Conservation (phyloP, 1,140 invertebrate species). For the Mamestra configurata region DNA sequence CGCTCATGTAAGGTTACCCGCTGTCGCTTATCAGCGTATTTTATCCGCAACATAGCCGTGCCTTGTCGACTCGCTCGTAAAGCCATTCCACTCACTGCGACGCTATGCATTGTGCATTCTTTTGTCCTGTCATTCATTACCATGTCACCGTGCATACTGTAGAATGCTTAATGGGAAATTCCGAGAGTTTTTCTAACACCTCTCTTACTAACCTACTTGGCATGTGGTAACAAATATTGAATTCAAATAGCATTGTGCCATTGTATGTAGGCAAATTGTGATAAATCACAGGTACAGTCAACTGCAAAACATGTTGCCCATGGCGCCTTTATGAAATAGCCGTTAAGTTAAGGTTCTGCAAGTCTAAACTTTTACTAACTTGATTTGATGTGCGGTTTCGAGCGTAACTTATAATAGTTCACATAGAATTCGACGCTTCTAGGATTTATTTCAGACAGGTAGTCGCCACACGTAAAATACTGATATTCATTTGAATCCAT, state of each 20-base stretch:
- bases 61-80: conserved; percentile 26
- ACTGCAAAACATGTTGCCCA: no score
- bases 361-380: no score
- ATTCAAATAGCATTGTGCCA: neutral
- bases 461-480: no score
- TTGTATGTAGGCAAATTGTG: neutral
- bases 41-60: neutral
- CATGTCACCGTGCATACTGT: conserved; percentile 21
- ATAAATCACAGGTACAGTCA: neutral
- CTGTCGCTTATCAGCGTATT: conserved; percentile 1
- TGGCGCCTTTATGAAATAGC: no score
- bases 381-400: no score
- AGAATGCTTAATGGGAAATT: conserved; percentile 29
- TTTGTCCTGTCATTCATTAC: conserved; percentile 44
- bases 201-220: neutral
- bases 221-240: neutral
- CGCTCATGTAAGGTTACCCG: neutral
- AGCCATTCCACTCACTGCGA: conserved; percentile 21
- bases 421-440: no score
- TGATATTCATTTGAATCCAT: no score
- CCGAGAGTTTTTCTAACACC: conserved; percentile 18
- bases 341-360: no score
- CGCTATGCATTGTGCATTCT: conserved; percentile 39
- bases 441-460: no score
- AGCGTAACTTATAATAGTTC: no score